These are phyloP conservation scores for Hippasteria phrygiana DNA, from an alignment of 53 echinoderm and acorn worm genomes.

Conservation along the genomic window DNA sequence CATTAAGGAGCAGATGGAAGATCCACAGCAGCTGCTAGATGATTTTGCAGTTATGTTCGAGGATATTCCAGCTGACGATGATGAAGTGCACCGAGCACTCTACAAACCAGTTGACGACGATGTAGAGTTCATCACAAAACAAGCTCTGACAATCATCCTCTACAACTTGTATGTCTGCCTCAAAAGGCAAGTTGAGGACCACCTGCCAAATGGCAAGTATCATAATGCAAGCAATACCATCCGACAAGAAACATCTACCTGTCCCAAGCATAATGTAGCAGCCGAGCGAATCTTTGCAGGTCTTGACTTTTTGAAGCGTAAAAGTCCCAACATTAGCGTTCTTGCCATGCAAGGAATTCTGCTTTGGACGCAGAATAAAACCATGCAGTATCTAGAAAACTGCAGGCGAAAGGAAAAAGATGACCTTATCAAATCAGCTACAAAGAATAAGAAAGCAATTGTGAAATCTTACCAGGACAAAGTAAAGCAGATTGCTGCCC, in stretches of 20 bases:
- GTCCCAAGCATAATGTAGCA: conserved; percentile 65
- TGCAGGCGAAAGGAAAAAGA: not conserved
- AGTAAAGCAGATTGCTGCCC: not conserved
- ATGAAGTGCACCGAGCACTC: conserved; percentile 5
- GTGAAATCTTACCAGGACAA: conserved; percentile 19
- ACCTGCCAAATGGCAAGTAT: conserved; percentile 64
- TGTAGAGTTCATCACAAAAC: conserved; percentile 33
- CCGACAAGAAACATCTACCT: conserved; percentile 44
- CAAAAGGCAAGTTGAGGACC: conserved; percentile 65
- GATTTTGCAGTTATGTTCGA: conserved; percentile 19
- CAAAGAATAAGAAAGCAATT: conserved; percentile 3
- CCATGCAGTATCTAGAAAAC: conserved; percentile 26
- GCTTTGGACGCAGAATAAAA: conserved; percentile 59
- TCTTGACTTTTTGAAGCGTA: conserved; percentile 54
- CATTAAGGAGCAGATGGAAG: conserved; percentile 25
- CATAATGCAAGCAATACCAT: conserved; percentile 9
- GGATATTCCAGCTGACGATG: not conserved
- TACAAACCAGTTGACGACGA: conserved; percentile 18
- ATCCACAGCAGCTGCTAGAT: conserved; percentile 47
- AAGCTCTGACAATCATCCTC: conserved; percentile 61
- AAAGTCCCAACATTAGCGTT: conserved; percentile 56
- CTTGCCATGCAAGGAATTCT: conserved; percentile 65
- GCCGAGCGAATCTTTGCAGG: conserved; percentile 77
- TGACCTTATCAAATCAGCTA: conserved; percentile 15
- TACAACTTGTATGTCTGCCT: conserved; percentile 71